Evolutionary conservation across 2,888 invertebrate genomes (phyloP).

Genomic region (Phlogophora meticulosa): DNA sequence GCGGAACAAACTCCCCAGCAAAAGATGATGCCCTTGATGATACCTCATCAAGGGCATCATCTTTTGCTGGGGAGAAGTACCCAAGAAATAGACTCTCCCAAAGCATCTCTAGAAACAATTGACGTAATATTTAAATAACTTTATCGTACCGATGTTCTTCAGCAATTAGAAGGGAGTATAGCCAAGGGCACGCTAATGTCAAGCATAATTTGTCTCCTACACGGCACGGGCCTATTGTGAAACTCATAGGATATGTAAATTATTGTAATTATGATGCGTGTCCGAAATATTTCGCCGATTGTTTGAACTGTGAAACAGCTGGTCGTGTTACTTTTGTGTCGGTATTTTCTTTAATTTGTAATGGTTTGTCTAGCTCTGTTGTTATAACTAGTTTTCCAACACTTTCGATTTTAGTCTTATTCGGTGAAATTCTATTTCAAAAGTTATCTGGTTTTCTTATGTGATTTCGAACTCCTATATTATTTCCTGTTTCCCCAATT

Average conservation of each 20-base stretch:
- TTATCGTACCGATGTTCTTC: conserved; percentile 42
- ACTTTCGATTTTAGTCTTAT: not conserved
- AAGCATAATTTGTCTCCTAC: conserved; percentile 85
- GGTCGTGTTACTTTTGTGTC: conserved; percentile 2
- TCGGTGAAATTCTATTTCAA: not conserved
- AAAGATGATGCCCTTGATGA: too few species aligned
- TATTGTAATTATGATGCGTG: conserved; percentile 74
- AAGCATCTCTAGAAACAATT: conserved; percentile 44
- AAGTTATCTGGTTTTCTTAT: not conserved
- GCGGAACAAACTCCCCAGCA: too few species aligned
- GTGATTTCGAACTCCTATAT: not conserved
- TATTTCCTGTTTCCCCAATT: not conserved
- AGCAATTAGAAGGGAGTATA: conserved; percentile 63
- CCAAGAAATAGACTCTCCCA: conserved; percentile 15
- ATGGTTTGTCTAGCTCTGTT: not conserved
- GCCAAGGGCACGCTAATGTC: conserved; percentile 70
- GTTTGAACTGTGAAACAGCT: conserved; percentile 44
- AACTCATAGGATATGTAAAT: conserved; percentile 73
- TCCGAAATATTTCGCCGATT: conserved; percentile 68
- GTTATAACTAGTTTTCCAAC: not conserved
- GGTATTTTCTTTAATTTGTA: not conserved
- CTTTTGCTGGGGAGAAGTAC: too few species aligned
- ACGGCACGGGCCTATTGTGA: conserved; percentile 78
- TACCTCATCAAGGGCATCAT: not conserved
- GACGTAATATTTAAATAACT: conserved; percentile 39